phyloP scores from a whole-genome alignment of 1,140 invertebrate species.

The Panagrolaimus sp. region DNA sequence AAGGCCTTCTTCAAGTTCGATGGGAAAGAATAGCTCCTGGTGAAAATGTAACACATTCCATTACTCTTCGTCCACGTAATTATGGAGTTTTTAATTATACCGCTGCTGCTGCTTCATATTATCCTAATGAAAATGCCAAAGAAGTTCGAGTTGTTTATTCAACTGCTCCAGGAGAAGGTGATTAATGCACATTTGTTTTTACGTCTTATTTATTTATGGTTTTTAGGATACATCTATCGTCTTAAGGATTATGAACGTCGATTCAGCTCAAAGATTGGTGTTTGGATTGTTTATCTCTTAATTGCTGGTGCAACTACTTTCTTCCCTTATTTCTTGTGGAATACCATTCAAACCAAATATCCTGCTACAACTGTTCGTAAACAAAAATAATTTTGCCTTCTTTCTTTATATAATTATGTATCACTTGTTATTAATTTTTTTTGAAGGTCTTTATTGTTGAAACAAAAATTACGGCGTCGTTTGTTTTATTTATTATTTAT shows the following conservation, averaged over 20 bases:
- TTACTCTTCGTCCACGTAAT: conserved; percentile 79
- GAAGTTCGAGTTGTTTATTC: conserved; percentile 69
- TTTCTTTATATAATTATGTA: conserved; percentile 1
- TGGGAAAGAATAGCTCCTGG: conserved; percentile 59
- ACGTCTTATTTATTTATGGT: neutral
- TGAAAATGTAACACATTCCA: conserved; percentile 85
- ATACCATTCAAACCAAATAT: conserved; percentile 28
- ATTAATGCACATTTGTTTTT: conserved; percentile 9
- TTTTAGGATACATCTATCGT: conserved; percentile 71
- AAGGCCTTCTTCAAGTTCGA: conserved; percentile 50
- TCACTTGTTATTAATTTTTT: neutral
- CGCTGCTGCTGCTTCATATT: conserved; percentile 83
- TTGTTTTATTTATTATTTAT: conserved; percentile 11
- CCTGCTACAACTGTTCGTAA: neutral
- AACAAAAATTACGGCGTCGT: neutral
- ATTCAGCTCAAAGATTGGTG: conserved; percentile 90
- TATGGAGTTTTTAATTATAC: conserved; percentile 95
- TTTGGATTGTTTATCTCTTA: conserved; percentile 90
- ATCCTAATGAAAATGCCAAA: conserved; percentile 65
- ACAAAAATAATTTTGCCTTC: conserved; percentile 8
- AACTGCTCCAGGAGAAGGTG: conserved; percentile 90
- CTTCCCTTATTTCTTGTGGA: conserved; percentile 30
- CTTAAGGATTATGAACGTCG: conserved; percentile 93
- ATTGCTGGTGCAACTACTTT: conserved; percentile 62
- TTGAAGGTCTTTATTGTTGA: neutral